Conservation (phyloP, 2,797 vertebrate genomes). For the Falco rusticolus region DNA sequence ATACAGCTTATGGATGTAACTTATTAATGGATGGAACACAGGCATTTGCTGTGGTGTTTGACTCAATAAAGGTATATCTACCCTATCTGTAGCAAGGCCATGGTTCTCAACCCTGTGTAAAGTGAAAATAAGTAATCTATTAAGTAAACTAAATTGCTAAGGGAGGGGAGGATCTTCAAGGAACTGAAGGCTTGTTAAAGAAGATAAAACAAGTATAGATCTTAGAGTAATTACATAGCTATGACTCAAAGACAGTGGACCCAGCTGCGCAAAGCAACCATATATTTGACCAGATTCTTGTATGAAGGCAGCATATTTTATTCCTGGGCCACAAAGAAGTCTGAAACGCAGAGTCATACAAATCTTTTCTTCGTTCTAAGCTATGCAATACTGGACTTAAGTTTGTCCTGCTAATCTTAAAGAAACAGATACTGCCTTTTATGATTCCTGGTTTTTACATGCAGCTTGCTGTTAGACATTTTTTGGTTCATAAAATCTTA, state of each 20-base stretch:
- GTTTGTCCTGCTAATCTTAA: not conserved
- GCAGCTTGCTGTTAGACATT: not conserved
- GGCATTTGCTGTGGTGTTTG: not conserved
- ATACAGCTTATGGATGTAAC: not conserved
- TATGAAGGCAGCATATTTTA: not conserved
- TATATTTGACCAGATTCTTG: not conserved
- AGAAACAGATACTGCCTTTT: not conserved
- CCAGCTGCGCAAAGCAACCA: not conserved
- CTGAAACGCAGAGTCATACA: not conserved
- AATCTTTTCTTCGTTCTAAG: not conserved
- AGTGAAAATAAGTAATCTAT: conserved; percentile 11
- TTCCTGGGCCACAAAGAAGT: not conserved
- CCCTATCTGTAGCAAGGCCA: not conserved
- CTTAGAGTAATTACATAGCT: not conserved
- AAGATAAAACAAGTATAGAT: not conserved
- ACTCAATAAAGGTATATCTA: not conserved
- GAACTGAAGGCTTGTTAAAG: not conserved
- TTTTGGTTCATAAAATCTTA: not conserved
- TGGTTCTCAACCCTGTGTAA: not conserved
- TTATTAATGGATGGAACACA: not conserved
- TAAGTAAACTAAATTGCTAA: not conserved
- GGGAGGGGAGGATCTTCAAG: not conserved
- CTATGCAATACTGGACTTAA: not conserved
- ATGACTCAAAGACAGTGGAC: not conserved
- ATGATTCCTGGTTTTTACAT: not conserved